Base-by-base conservation (phyloP, 2,797 vertebrate species). In the Catamblyrhynchus diadema region DNA sequence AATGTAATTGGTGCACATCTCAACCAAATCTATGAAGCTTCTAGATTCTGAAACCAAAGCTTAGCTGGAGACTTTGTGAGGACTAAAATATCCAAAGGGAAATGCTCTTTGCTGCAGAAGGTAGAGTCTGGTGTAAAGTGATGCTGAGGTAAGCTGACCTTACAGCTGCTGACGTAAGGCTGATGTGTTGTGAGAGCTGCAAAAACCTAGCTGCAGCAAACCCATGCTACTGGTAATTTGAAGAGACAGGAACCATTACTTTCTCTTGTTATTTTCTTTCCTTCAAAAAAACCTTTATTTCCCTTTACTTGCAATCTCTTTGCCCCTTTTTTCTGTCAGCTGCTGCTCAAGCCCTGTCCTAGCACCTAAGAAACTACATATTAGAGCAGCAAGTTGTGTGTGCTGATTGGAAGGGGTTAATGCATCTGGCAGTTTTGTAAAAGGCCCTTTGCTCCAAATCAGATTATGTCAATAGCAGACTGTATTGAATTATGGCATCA, bases 191-290 rank as follows among this genome's bases (percentile, higher is more conserved):
- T 74, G 71, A 82, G 78, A 92, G 88, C 54, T 94, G 70, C 80
- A 84, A 87, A 93, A 90, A 39, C 59, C 45, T 50, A 32, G n/a
- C 60, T 77, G 22, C 41, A 56, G 65, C 39, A 96, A 93, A 95
- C 8, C 12, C 61, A 45, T 61, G 71, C 57, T 93, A 87, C 78
- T 12, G 28, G 59, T 97, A 96, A 98, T 97, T 65, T 92, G 95
- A 97, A 95, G 66, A 85, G 97, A 97, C 96, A 98, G 94, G 97
- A 97, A 87, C 93, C 87, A 95, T 97, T 98, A 96, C 57, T 96
- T 81, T 88, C 20, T 69, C 78, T 20, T 57, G 32, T 79, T 96
- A 53, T 90, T 95, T 93, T 93, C 37, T 94, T 96, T 92, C 74
- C 86, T 93, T 74, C 93, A 86, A 51, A 94, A 94, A 97, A 95